Base-by-base conservation (phyloP, 2,888 invertebrate species). In the Lycocerus yunnanus region DNA sequence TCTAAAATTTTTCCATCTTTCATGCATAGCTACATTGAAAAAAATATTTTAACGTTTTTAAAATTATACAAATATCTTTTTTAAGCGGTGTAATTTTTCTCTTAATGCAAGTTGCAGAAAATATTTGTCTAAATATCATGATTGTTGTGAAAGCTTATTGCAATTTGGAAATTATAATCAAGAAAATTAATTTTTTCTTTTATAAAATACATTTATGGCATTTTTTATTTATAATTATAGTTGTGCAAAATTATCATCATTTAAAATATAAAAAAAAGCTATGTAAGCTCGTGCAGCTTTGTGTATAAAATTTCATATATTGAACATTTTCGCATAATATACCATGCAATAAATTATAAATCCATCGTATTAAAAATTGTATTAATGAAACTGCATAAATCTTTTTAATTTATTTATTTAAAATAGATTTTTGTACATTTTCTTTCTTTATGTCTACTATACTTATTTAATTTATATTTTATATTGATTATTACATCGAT, bases 161-260 rank as follows among this genome's bases (percentile, higher is more conserved):
- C 76, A 77, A 80, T 79, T 80, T 80, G 73, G 69, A 80, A 80
- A 80, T 76, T 80, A 80, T 80, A 80, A 63, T 16, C 20, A 63
- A 63, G 78, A 77, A 79, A 80, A 79, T 79, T 71, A 69, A 79
- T 68, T 68, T 69, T 75, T 76, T 77, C 76, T 76, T 73, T 76
- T 71, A 75, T 75, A 79, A 66, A 20, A 18, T 76, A 75, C 63
- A 61, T 69, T 69, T 79, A 78, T 78, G 75, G 69, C 78, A 74
- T 76, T 69, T 73, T 74, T 74, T 76, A 74, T 43, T 43, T 70
- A 68, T 70, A 27, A 73, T 1, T 15, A 59, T 21, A 21, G 21
- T 21, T 21, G 21, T 21, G 21, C 21, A 21, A 21, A 21, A 21
- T 21, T 21, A 21, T 21, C 21, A 21, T 21, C n/a, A 43, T 43